A percentile compares a stretch with the other conserved stretches of the same genome.
These are phyloP conservation scores for Prunella fulvescens DNA, from an alignment of 2,113 vertebrate species.

Conservation along the genomic window DNA sequence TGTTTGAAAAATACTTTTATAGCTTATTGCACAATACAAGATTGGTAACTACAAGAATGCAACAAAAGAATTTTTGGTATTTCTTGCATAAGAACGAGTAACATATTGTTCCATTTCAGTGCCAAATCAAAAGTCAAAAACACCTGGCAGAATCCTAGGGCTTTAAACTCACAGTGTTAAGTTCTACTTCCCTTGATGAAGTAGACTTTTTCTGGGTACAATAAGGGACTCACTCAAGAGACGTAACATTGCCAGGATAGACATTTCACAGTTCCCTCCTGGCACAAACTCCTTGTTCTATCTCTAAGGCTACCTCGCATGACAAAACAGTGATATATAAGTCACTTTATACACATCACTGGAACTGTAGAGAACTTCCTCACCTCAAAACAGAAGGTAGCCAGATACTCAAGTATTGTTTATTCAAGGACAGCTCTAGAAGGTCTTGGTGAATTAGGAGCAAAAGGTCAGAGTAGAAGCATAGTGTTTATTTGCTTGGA, in stretches of 20 bases:
- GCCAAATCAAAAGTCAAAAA: conserved; percentile 28
- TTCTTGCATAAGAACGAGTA: neutral
- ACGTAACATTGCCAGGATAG: neutral
- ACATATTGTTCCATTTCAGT: neutral
- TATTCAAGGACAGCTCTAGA: neutral
- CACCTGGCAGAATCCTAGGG: neutral
- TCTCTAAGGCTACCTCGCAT: neutral
- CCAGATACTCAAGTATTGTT: neutral
- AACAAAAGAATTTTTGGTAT: conserved; percentile 17
- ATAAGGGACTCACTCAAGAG: neutral
- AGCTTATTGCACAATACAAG: neutral
- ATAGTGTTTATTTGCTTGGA: neutral
- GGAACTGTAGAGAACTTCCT: neutral
- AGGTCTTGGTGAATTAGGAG: neutral
- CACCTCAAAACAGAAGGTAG: neutral
- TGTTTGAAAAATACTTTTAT: conserved; percentile 17
- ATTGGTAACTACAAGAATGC: neutral
- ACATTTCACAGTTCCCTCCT: neutral
- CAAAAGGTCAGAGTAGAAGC: neutral
- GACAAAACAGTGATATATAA: neutral
- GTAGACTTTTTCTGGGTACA: neutral
- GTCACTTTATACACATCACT: neutral
- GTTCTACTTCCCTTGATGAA: neutral
- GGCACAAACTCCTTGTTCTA: neutral
- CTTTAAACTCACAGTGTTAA: neutral